phyloP scores from a whole-genome alignment of 2,113 vertebrate genomes.

The Arvicanthis niloticus region DNA sequence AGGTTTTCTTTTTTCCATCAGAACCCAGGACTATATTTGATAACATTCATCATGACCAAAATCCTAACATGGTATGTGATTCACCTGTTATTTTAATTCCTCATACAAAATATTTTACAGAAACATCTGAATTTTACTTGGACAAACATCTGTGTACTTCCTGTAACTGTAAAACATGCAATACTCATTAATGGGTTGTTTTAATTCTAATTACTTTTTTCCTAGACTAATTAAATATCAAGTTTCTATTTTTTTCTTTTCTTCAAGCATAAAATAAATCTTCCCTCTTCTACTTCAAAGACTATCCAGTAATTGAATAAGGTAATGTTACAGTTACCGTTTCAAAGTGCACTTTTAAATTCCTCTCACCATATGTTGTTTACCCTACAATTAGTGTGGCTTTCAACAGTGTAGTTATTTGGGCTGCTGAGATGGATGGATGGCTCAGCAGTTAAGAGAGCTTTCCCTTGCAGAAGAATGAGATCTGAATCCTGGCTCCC shows the following conservation, averaged over 20 bases:
- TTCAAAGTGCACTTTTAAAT: neutral
- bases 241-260: neutral
- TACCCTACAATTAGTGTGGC: neutral
- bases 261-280: neutral
- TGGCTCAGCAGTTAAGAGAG: neutral
- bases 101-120: neutral
- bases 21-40: neutral
- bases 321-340: neutral
- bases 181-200: neutral
- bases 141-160: neutral
- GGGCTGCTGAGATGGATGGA: neutral
- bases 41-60: neutral
- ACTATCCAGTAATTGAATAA: neutral
- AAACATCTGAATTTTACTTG: neutral
- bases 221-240: conserved; percentile 35
- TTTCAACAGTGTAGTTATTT: neutral
- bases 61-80: neutral
- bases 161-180: neutral
- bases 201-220: conserved; percentile 21
- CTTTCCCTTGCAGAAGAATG: neutral
- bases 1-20: neutral
- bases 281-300: neutral
- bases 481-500: neutral
- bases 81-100: neutral
- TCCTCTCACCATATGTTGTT: neutral